phyloP scores from a whole-genome alignment of 2,113 vertebrate genomes.

The Limnothrissa miodon region DNA sequence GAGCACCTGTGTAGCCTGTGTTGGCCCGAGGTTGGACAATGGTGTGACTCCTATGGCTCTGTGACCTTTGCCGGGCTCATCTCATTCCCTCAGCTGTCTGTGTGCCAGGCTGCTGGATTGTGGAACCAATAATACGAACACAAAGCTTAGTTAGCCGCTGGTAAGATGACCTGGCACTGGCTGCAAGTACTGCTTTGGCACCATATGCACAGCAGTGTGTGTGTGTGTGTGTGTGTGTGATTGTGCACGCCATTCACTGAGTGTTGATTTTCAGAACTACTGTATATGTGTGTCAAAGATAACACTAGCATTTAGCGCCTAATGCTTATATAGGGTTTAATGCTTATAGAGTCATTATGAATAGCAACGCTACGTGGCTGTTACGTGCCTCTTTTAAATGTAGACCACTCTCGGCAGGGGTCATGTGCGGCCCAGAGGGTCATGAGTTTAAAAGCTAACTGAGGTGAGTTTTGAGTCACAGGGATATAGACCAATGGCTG shows the following conservation, averaged over 20 bases:
- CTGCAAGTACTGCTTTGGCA: neutral
- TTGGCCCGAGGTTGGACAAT: neutral
- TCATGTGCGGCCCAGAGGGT: neutral
- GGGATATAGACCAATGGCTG: neutral
- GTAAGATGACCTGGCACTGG: neutral
- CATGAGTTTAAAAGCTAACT: neutral
- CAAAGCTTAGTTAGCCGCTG: neutral
- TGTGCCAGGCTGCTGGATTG: neutral
- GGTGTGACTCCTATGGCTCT: neutral
- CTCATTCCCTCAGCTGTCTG: neutral
- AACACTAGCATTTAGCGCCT: too few species aligned
- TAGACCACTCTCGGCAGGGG: neutral
- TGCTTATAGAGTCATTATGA: too few species aligned
- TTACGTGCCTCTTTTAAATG: neutral
- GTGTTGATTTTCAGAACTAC: too few species aligned
- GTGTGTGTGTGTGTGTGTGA: neutral
- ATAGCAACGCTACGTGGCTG: neutral
- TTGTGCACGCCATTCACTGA: too few species aligned
- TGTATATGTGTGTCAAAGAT: too few species aligned
- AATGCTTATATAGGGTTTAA: too few species aligned
- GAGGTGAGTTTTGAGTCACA: neutral
- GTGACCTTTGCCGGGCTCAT: slow-evolving; percentile 4
- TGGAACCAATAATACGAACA: neutral
- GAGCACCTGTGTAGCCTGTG: neutral
- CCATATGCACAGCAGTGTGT: neutral